A percentile compares a stretch with the other conserved stretches of the same genome.
These are phyloP conservation scores for Ophion costatus DNA, from an alignment of 2,888 invertebrate genomes.

Conservation along the genomic window DNA sequence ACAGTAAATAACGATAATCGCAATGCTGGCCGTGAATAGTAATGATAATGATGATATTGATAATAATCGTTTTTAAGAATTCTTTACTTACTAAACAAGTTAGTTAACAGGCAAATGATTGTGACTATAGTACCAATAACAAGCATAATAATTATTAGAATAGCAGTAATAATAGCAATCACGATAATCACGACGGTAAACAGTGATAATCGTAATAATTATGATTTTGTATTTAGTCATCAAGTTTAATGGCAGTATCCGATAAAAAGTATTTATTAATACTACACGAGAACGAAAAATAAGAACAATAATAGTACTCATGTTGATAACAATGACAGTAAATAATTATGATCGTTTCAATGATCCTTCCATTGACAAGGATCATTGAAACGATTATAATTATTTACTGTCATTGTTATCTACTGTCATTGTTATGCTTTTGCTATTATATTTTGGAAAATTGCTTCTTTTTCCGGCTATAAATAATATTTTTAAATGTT, in stretches of 20 bases:
- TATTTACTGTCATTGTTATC: too few species aligned
- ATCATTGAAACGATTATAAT: too few species aligned
- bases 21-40: neutral
- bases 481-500: too few species aligned
- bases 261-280: neutral
- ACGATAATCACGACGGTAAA: neutral
- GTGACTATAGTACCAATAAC: neutral
- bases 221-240: neutral
- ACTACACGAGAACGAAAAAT: too few species aligned
- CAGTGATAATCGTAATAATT: neutral
- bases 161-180: neutral
- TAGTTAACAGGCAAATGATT: neutral
- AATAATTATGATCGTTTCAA: too few species aligned
- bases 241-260: neutral
- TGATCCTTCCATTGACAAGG: too few species aligned
- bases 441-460: too few species aligned
- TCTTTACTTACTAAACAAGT: neutral
- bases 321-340: too few species aligned
- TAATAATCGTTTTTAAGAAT: neutral
- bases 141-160: neutral
- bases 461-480: too few species aligned
- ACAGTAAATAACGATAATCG: neutral
- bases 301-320: neutral
- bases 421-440: too few species aligned
- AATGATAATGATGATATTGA: neutral